Evolutionary conservation across 2,797 vertebrate genomes (phyloP).

Genomic region (Petrocephalus sullivani): DNA sequence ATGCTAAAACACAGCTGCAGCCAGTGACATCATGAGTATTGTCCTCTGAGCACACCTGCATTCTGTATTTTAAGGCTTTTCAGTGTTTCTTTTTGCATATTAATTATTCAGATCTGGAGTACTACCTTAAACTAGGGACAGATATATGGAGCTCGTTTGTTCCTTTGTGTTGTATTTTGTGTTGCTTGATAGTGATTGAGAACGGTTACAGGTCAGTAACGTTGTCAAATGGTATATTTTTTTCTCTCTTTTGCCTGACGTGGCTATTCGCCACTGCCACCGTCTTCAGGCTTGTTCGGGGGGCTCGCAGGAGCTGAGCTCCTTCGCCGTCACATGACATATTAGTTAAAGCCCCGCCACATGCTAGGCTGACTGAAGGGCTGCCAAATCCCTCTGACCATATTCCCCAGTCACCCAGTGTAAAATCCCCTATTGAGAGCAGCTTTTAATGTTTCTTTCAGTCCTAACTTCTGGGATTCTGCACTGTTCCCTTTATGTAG

Average conservation of each 20-base stretch:
- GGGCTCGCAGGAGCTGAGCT: not conserved
- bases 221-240: not conserved
- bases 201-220: not conserved
- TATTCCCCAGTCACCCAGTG: not conserved
- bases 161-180: not conserved
- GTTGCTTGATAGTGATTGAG: not conserved
- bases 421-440: constrained; percentile 8
- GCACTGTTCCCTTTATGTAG: not conserved
- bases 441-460: not conserved
- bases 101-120: not conserved
- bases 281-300: not conserved
- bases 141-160: not conserved
- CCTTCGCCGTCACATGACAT: not conserved
- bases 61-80: not conserved
- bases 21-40: not conserved
- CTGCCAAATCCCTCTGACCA: not conserved
- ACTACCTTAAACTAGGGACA: not conserved
- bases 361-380: not conserved
- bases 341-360: not conserved
- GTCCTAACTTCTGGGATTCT: not conserved
- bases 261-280: not conserved
- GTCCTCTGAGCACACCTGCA: not conserved
- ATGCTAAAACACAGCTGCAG: not conserved
- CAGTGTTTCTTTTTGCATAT: not conserved
- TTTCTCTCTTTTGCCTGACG: not conserved